A percentile compares a stretch with the other conserved stretches of the same genome.
Evolutionary conservation across 2,797 vertebrate genomes (phyloP).

Genomic region (Ptychobarbus kaznakovi): DNA sequence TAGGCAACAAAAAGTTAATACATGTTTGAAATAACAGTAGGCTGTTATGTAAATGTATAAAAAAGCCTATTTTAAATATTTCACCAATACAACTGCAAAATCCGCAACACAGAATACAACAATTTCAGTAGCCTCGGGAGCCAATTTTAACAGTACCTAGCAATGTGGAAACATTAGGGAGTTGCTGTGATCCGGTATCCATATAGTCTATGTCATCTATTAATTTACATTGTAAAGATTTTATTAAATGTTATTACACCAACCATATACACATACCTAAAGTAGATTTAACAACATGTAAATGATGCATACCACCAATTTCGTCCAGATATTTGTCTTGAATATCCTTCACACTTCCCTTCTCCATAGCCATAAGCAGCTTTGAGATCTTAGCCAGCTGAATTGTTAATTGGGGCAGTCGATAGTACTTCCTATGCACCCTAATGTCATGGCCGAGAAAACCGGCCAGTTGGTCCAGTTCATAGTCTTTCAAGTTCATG

Average conservation of each 20-base stretch:
- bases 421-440: slow-evolving; percentile 56
- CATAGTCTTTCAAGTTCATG: slow-evolving; percentile 63
- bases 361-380: slow-evolving; percentile 61
- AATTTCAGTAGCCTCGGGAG: slow-evolving; percentile 20
- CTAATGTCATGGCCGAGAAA: slow-evolving; percentile 62
- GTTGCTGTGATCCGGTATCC: slow-evolving; percentile 38
- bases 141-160: slow-evolving; percentile 45
- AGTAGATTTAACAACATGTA: slow-evolving; percentile 28
- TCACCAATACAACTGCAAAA: slow-evolving; percentile 35
- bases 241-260: slow-evolving; percentile 25
- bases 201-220: slow-evolving; percentile 36
- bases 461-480: slow-evolving; percentile 59
- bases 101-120: slow-evolving; percentile 28
- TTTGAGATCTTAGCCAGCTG: slow-evolving; percentile 60
- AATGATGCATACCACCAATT: slow-evolving; percentile 43
- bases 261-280: slow-evolving; percentile 29
- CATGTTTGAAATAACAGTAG: slow-evolving; percentile 15
- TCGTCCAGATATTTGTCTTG: slow-evolving; percentile 44
- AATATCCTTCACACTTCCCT: slow-evolving; percentile 57
- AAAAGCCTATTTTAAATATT: background rate
- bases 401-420: slow-evolving; percentile 56
- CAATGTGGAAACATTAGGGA: slow-evolving; percentile 48
- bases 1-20: slow-evolving; percentile 3
- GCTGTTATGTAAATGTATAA: slow-evolving; percentile 9
- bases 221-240: slow-evolving; percentile 36